Conservation (phyloP, 2,797 vertebrate species). For the Lepus townsendii region DNA sequence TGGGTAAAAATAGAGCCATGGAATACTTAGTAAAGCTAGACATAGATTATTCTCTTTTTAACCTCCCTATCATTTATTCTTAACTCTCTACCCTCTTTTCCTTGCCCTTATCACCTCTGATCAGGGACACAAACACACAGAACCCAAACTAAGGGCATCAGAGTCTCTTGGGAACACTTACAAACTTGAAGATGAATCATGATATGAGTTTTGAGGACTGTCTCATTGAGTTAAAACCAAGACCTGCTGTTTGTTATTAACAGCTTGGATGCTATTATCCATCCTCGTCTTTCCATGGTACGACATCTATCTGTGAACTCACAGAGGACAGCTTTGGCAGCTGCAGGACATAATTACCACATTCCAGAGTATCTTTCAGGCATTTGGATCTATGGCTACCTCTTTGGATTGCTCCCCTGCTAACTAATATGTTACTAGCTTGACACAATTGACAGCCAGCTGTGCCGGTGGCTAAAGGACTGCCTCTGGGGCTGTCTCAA, state of each 20-base stretch:
- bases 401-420: constrained; percentile 89
- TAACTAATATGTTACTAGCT: constrained; percentile 88
- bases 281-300: constrained; percentile 80
- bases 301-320: constrained; percentile 84
- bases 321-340: constrained; percentile 87
- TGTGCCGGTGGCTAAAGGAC: constrained; percentile 87
- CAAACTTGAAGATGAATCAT: constrained; percentile 51
- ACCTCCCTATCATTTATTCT: not conserved
- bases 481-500: constrained; percentile 88
- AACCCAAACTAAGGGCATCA: not conserved
- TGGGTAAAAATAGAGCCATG: constrained; percentile 2
- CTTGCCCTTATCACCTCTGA: not conserved
- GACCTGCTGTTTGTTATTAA: constrained; percentile 73
- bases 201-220: constrained; percentile 62
- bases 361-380: constrained; percentile 89
- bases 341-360: constrained; percentile 90
- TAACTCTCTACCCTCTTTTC: not conserved
- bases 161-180: not conserved
- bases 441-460: constrained; percentile 89
- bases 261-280: constrained; percentile 53
- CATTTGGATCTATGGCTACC: constrained; percentile 88
- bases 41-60: not conserved
- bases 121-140: not conserved
- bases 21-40: not conserved
- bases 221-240: constrained; percentile 78